Conservation (phyloP, 2,797 vertebrate genomes). For the Sciurus vulgaris region DNA sequence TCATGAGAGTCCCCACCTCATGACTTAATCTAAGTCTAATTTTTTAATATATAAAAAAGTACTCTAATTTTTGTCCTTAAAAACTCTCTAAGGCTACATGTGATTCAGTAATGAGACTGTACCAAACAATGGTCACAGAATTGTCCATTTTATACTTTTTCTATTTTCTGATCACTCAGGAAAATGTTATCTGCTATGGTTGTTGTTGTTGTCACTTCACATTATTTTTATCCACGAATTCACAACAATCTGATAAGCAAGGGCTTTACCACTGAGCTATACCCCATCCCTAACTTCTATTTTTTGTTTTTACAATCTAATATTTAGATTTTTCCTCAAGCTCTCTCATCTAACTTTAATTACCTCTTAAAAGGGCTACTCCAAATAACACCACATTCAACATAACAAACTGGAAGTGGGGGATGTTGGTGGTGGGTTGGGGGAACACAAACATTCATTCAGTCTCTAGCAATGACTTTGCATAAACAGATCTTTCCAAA, state of each 20-base stretch:
- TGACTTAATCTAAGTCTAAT: not conserved
- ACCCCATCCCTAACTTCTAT: not conserved
- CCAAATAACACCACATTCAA: not conserved
- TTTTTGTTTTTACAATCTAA: not conserved
- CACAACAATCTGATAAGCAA: not conserved
- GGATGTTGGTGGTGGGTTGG: not conserved
- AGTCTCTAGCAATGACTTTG: not conserved
- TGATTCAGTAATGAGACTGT: not conserved
- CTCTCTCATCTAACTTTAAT: not conserved
- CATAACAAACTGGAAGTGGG: not conserved
- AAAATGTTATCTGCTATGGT: not conserved
- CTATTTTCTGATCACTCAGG: not conserved
- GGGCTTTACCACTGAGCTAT: not conserved
- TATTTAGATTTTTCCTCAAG: not conserved
- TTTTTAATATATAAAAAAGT: not conserved
- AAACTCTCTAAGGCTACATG: not conserved
- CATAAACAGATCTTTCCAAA: not conserved
- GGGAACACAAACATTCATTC: not conserved
- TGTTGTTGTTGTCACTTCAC: not conserved
- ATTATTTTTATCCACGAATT: not conserved
- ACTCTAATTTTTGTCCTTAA: not conserved
- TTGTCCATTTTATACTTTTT: not conserved
- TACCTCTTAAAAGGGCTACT: not conserved
- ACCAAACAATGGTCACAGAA: not conserved
- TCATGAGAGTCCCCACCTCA: not conserved